Evolutionary conservation across 2,113 vertebrate genomes (phyloP).

Genomic region (Crotophaga sulcirostris): DNA sequence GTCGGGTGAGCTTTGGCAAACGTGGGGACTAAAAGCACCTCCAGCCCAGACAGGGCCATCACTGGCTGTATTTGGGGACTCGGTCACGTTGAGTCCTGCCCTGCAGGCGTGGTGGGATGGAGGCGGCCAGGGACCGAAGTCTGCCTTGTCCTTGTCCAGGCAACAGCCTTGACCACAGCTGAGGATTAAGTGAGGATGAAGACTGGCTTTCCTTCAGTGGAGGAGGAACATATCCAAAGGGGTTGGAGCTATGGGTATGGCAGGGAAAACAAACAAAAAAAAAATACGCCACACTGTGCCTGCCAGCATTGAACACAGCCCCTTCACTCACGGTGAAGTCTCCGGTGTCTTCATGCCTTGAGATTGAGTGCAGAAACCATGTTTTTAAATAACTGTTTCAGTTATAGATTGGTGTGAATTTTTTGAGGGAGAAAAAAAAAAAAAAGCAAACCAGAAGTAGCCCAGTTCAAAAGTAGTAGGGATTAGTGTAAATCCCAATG

Average conservation of each 20-base stretch:
- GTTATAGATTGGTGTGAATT: conserved; percentile 62
- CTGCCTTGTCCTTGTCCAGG: not conserved
- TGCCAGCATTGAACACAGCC: conserved; percentile 67
- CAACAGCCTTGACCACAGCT: not conserved
- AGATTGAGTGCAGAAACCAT: conserved; percentile 53
- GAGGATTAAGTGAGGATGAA: conserved; percentile 18
- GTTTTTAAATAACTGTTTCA: conserved; percentile 56
- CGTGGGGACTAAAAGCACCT: not conserved
- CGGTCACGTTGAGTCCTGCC: not conserved
- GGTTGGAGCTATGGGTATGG: conserved; percentile 44
- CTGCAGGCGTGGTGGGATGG: rapidly evolving
- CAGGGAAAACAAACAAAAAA: conserved; percentile 52
- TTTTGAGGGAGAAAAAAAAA: not conserved
- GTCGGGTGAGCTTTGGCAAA: not conserved
- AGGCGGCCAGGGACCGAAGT: not conserved
- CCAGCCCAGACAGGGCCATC: not conserved
- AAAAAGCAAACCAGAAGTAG: not conserved
- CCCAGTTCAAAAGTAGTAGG: conserved; percentile 61
- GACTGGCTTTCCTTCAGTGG: not conserved
- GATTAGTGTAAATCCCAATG: conserved; percentile 67
- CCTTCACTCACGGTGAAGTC: conserved; percentile 57
- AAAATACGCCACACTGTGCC: conserved; percentile 71
- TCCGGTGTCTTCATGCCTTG: conserved; percentile 71
- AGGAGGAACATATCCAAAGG: not conserved
- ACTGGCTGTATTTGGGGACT: not conserved